phyloP scores from a whole-genome alignment of 2,113 vertebrate genomes.

The Hystrix brachyura region DNA sequence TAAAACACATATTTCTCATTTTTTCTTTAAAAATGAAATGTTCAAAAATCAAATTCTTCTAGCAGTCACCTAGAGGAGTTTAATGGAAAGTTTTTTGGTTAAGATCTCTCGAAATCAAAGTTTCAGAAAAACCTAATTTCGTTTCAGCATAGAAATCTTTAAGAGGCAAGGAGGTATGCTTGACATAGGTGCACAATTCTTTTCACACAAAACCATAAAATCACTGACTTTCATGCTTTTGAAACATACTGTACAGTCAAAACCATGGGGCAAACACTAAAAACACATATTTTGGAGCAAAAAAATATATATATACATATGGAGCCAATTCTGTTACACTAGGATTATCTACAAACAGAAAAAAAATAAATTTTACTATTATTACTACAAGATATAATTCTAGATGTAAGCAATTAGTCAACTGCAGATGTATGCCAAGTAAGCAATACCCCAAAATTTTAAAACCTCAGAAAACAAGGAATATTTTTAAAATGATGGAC shows the following conservation, averaged over 20 bases:
- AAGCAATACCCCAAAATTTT: slow-evolving; percentile 30
- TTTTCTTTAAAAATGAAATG: slow-evolving; percentile 14
- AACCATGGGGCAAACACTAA: background rate
- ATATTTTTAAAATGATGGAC: background rate
- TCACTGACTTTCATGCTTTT: background rate
- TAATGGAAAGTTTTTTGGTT: background rate
- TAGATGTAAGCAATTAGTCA: slow-evolving; percentile 6
- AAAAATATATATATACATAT: background rate
- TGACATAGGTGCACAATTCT: slow-evolving; percentile 5
- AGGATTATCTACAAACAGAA: slow-evolving; percentile 20
- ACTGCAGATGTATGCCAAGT: background rate
- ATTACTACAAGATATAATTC: background rate
- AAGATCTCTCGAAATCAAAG: slow-evolving; percentile 52
- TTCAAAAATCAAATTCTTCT: slow-evolving; percentile 20
- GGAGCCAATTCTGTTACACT: background rate
- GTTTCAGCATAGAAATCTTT: background rate
- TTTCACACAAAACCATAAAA: slow-evolving; percentile 47
- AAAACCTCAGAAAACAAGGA: slow-evolving; percentile 40
- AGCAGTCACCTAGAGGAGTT: background rate
- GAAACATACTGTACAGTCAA: slow-evolving; percentile 1
- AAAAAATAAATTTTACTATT: background rate
- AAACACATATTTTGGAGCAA: background rate
- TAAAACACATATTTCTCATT: background rate
- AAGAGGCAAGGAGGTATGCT: background rate
- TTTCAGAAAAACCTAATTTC: slow-evolving; percentile 43